phyloP scores from a whole-genome alignment of 2,797 vertebrate species.

The Basileuterus tristriatus region DNA sequence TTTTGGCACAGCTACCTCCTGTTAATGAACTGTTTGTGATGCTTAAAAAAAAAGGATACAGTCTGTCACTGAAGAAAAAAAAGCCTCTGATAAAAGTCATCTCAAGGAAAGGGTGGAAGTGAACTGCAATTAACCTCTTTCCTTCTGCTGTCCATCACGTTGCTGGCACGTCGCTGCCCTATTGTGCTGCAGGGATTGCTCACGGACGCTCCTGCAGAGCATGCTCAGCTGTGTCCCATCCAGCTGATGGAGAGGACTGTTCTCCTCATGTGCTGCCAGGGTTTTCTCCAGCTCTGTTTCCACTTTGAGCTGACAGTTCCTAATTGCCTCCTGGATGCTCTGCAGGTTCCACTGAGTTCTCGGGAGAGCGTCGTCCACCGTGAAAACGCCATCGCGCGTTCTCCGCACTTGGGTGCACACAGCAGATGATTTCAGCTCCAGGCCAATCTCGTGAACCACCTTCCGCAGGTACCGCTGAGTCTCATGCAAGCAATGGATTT shows the following conservation, averaged over 20 bases:
- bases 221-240: not conserved
- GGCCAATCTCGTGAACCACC: conserved; percentile 89
- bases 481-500: conserved; percentile 93
- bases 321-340: conserved; percentile 78
- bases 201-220: not conserved
- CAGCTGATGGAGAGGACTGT: not conserved
- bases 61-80: not conserved
- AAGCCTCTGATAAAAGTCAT: not conserved
- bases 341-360: conserved; percentile 83
- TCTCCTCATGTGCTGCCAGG: not conserved
- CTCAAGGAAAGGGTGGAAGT: conserved; percentile 12
- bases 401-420: conserved; percentile 86
- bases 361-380: conserved; percentile 81
- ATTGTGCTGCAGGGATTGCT: not conserved
- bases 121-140: conserved; percentile 36
- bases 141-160: not conserved
- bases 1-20: conserved; percentile 66
- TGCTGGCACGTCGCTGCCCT: not conserved
- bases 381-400: conserved; percentile 86
- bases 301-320: conserved; percentile 46
- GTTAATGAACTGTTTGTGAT: conserved; percentile 16
- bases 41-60: not conserved
- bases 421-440: conserved; percentile 89
- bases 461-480: conserved; percentile 89
- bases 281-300: conserved; percentile 50